Percentiles rank a stretch among this genome's conserved stretches.
Conservation (phyloP, 2,113 vertebrate genomes). For the Trinectes maculatus region DNA sequence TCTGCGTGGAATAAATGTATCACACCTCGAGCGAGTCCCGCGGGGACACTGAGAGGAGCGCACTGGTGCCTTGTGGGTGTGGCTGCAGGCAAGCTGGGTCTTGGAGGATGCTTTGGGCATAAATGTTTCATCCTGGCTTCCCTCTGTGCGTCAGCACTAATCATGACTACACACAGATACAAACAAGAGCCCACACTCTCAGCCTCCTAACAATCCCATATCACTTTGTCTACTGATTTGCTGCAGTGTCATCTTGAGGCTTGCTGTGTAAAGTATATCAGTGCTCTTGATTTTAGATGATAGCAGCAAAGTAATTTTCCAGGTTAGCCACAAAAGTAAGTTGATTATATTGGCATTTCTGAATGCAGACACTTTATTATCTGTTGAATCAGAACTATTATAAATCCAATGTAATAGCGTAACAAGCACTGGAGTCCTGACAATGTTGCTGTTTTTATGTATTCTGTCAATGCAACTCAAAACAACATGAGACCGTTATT, state of each 20-base stretch:
- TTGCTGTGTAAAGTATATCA: conserved; percentile 25
- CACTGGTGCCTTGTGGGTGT: conserved; percentile 50
- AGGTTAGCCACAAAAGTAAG: neutral
- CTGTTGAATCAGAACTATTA: neutral
- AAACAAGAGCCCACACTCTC: conserved; percentile 40
- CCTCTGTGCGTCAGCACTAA: conserved; percentile 62
- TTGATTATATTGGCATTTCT: neutral
- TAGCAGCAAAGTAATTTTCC: neutral
- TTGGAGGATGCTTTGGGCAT: conserved; percentile 64
- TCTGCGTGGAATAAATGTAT: conserved; percentile 51
- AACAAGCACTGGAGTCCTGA: no score
- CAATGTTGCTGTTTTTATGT: no score
- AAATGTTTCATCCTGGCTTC: conserved; percentile 52
- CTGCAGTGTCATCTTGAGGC: conserved; percentile 20
- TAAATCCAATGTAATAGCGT: no score
- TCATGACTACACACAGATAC: conserved; percentile 34
- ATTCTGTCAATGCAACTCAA: neutral
- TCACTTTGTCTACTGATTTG: conserved; percentile 37
- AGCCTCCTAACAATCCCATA: conserved; percentile 28
- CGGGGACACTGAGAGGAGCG: conserved; percentile 40
- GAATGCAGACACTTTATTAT: no score
- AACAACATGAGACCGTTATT: neutral
- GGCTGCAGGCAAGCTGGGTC: conserved; percentile 60
- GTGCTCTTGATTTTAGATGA: neutral
- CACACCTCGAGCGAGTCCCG: conserved; percentile 42